Evolutionary conservation across 2,888 invertebrate species (phyloP).

Genomic region (Trichogramma evanescens): DNA sequence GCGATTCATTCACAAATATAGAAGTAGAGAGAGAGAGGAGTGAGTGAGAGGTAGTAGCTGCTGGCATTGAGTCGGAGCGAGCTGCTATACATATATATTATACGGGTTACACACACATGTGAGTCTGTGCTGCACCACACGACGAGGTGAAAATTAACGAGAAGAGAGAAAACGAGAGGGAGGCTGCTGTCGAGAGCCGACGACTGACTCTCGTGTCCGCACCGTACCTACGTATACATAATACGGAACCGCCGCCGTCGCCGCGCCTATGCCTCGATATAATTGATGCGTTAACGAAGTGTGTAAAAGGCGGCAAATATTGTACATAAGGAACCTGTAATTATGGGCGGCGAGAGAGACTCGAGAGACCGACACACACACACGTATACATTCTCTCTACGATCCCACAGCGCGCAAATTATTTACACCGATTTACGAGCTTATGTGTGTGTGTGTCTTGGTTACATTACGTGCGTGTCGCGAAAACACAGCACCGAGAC

Average conservation of each 20-base stretch:
- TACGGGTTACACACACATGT: too few species aligned
- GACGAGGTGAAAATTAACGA: background rate
- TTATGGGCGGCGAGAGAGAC: slow-evolving; percentile 33
- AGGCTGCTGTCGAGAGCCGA: slow-evolving; percentile 23
- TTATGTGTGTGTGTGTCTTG: too few species aligned
- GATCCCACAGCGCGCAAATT: too few species aligned
- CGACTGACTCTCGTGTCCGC: too few species aligned
- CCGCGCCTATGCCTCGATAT: slow-evolving; percentile 15
- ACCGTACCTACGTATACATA: too few species aligned
- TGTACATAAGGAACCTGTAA: slow-evolving; percentile 42
- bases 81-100: too few species aligned
- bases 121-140: too few species aligned
- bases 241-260: too few species aligned
- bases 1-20: slow-evolving; percentile 42
- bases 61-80: too few species aligned
- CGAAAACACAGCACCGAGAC: too few species aligned
- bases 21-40: slow-evolving; percentile 4
- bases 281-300: slow-evolving; percentile 46
- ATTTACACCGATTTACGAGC: too few species aligned
- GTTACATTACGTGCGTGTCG: too few species aligned
- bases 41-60: background rate
- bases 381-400: slow-evolving; percentile 25
- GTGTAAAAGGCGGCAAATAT: slow-evolving; percentile 45
- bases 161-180: slow-evolving; percentile 1
- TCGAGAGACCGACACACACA: slow-evolving; percentile 31